Base-by-base conservation (phyloP, 1,140 invertebrate genomes). In the Caenorhabditis latens region DNA sequence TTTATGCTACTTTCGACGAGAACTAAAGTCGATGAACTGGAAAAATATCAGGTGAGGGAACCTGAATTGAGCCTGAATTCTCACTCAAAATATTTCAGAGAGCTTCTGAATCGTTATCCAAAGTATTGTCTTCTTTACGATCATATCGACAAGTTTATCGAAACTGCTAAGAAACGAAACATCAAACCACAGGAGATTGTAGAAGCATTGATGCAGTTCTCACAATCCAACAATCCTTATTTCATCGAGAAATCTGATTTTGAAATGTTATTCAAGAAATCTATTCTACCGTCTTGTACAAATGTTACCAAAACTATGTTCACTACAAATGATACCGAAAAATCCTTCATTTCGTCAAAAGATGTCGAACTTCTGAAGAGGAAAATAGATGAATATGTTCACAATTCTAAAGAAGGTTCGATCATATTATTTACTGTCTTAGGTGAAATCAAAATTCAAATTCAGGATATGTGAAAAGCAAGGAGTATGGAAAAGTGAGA, bases 1-100 rank as follows among this genome's bases (percentile, higher is more conserved):
- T 11, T 5, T 48, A 24, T 79, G 71, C 46, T 79, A 50, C n/a
- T 79, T 79, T 13, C 71, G 71, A 79, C 19, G 46, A 50, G 71
- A 50, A 13, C 43, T 79, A 5, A 46, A 48, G 11, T 11, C 13
- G 11, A 79, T 53, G 53, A 79, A 79, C 21, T 79, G 71, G 71
- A 16, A 50, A 50, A 50, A 21, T 11, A n/a, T 79, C 1, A 79
- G 42, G 71, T 79, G n/a, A 61, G 57, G 6, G n/a, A 24, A 48
- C 7, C 6, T 48, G 19, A 48, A 46, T 24, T 8, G 19, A 11
- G n/a, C 4, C 5, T 79, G 11, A 79, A 50, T 24, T 53, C 8
- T n/a, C 4, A 13, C 11, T 8, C 42, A 14, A 24, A 79, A 13
- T 46, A 11, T 50, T 79, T 79, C n/a, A 79, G 71, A n/a, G 1